Conservation (phyloP, 2,113 vertebrate species). For the Rhinogobius similis region DNA sequence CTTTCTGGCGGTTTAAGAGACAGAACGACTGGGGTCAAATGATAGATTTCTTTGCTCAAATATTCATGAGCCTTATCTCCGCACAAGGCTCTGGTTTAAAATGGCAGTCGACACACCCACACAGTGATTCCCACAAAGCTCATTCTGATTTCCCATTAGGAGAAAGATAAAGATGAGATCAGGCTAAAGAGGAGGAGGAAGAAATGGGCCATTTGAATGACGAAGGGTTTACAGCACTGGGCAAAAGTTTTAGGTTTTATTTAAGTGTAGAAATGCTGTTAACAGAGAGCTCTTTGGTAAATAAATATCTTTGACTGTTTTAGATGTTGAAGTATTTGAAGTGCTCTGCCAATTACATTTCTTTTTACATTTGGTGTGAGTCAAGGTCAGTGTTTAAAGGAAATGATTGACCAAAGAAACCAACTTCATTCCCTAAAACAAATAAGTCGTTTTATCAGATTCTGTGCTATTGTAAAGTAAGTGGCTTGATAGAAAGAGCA, state of each 20-base stretch:
- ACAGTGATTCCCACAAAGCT: slow-evolving; percentile 41
- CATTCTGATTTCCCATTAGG: slow-evolving; percentile 48
- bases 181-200: slow-evolving; percentile 9
- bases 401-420: neutral
- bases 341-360: neutral
- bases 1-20: slow-evolving; percentile 27
- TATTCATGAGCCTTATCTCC: slow-evolving; percentile 70
- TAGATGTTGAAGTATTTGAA: no score
- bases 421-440: no score
- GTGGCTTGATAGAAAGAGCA: neutral
- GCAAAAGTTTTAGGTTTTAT: neutral
- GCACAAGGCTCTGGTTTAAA: slow-evolving; percentile 56
- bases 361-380: neutral
- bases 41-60: slow-evolving; percentile 58
- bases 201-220: slow-evolving; percentile 13
- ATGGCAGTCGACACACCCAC: slow-evolving; percentile 42
- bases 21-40: slow-evolving; percentile 48
- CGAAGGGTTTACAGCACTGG: neutral
- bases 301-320: neutral
- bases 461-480: neutral
- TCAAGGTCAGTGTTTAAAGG: neutral
- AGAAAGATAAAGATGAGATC: slow-evolving; percentile 32
- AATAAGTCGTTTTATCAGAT: neutral
- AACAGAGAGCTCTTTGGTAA: neutral
- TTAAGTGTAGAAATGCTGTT: neutral